Evolutionary conservation across 1,140 invertebrate genomes (phyloP).

Genomic region (Drosophila varians): DNA sequence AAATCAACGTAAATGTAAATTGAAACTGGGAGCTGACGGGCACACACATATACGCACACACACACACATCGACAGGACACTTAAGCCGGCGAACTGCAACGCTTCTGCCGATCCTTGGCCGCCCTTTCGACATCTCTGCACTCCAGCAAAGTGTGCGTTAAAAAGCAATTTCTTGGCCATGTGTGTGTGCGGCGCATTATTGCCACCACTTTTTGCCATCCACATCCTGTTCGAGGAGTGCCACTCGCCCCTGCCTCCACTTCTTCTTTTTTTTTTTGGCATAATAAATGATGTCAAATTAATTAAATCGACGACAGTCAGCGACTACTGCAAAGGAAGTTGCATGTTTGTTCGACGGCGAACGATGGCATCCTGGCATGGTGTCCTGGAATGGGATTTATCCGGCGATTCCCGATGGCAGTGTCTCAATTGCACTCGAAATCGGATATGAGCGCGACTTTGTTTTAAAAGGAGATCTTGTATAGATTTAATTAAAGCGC

Average conservation of each 20-base stretch:
- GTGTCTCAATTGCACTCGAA: conserved; percentile 49
- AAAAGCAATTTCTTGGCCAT: conserved; percentile 69
- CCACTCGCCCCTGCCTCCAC: conserved; percentile 12
- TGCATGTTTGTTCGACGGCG: conserved; percentile 38
- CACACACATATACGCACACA: neutral
- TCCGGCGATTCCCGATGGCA: conserved; percentile 5
- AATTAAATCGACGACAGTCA: conserved; percentile 68
- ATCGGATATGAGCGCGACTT: conserved; percentile 49
- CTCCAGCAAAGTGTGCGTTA: conserved; percentile 50
- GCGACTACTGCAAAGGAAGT: conserved; percentile 36
- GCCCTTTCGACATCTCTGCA: neutral
- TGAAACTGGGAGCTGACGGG: conserved; percentile 55
- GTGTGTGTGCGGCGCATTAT: conserved; percentile 22
- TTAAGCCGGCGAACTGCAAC: conserved; percentile 37
- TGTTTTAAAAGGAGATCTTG: conserved; percentile 24
- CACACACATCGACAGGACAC: conserved; percentile 23
- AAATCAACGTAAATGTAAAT: conserved; percentile 79
- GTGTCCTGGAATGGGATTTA: neutral
- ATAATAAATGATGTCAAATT: conserved; percentile 81
- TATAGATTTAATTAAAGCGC: conserved; percentile 43
- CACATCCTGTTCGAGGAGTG: conserved; percentile 7
- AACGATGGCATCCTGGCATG: conserved; percentile 1
- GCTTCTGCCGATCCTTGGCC: conserved; percentile 20
- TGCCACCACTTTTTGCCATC: conserved; percentile 6
- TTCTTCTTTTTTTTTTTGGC: conserved; percentile 41